Evolutionary conservation across 2,888 invertebrate genomes (phyloP).

Genomic region (Temnothorax rugatulus): DNA sequence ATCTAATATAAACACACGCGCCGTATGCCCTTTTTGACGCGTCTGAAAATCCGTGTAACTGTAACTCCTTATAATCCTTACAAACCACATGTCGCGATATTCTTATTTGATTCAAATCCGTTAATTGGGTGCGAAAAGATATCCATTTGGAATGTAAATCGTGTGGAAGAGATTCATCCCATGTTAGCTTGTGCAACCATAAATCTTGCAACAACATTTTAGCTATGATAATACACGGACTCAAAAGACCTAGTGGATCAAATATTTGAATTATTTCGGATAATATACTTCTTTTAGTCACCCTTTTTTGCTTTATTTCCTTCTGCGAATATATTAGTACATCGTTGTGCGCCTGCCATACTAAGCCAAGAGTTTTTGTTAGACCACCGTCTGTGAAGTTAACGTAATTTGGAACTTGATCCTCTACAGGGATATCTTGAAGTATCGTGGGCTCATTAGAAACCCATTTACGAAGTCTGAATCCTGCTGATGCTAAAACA

Average conservation of each 20-base stretch:
- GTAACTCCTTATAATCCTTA: too few relatives aligned
- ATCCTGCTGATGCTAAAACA: neutral
- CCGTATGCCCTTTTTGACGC: too few relatives aligned
- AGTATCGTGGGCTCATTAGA: neutral
- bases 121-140: neutral
- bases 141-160: neutral
- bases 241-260: neutral
- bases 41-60: too few relatives aligned
- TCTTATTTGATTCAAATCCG: rapidly evolving
- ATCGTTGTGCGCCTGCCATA: neutral
- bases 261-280: neutral
- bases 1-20: too few relatives aligned
- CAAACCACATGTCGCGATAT: neutral
- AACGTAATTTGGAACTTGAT: neutral
- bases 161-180: neutral
- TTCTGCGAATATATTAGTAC: neutral
- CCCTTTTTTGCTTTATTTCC: neutral
- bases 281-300: neutral
- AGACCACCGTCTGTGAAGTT: neutral
- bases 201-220: neutral
- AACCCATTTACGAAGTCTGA: neutral
- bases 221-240: neutral
- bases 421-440: neutral
- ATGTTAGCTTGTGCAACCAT: neutral
- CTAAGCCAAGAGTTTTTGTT: neutral